Conservation (phyloP, 2,797 vertebrate genomes). For the Pteropus rufus region DNA sequence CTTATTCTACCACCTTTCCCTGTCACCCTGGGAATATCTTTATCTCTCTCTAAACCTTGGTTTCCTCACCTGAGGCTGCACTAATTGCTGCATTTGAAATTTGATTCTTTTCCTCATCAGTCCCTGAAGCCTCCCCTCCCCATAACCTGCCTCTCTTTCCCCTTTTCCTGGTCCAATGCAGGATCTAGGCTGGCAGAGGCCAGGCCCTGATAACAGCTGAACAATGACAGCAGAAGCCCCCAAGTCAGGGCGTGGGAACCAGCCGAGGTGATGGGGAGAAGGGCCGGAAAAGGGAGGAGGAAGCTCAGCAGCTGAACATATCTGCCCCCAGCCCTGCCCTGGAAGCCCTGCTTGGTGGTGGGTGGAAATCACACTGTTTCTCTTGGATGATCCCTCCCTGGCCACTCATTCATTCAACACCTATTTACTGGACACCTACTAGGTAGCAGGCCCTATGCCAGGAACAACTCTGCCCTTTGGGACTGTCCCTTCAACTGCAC, state of each 20-base stretch:
- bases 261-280: not conserved
- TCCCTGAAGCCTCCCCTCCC: not conserved
- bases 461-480: constrained; percentile 54
- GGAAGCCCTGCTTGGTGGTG: constrained; percentile 50
- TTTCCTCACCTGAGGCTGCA: not conserved
- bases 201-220: not conserved
- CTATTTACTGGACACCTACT: constrained; percentile 70
- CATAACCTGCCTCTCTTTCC: not conserved
- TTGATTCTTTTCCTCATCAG: not conserved
- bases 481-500: constrained; percentile 49
- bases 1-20: not conserved
- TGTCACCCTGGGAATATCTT: not conserved
- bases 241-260: constrained; percentile 49
- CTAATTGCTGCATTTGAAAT: not conserved
- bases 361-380: constrained; percentile 63
- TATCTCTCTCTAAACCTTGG: not conserved
- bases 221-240: not conserved
- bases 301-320: not conserved
- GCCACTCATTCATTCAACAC: constrained; percentile 58
- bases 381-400: constrained; percentile 61
- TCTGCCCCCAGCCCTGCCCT: constrained; percentile 64
- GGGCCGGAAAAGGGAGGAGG: constrained; percentile 51
- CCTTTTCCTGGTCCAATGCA: not conserved
- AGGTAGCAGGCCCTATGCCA: constrained; percentile 57
- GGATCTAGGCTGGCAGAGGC: not conserved